A percentile compares a stretch with the other conserved stretches of the same genome.
phyloP scores from a whole-genome alignment of 2,888 invertebrate genomes.

The Andrena flavipes region DNA sequence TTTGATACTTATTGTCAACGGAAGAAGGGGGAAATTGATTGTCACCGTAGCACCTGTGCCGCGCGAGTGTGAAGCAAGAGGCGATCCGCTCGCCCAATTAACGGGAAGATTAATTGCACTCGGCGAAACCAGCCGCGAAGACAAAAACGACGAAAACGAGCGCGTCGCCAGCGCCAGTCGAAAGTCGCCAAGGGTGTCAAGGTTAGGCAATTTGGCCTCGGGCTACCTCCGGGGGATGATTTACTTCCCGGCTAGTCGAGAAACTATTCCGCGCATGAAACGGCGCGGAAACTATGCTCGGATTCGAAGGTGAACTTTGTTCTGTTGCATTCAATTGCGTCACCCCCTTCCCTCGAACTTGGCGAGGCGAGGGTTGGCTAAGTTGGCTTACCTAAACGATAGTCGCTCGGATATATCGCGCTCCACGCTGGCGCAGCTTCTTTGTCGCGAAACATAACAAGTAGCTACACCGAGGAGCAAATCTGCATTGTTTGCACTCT shows the following conservation, averaged over 20 bases:
- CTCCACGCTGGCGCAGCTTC: not conserved
- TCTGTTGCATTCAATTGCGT: conserved; percentile 11
- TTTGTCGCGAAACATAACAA: not conserved
- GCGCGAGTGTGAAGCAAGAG: not conserved
- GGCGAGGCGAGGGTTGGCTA: not conserved
- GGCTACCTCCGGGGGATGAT: conserved; percentile 45
- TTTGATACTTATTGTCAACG: not conserved
- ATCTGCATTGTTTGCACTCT: too few species aligned
- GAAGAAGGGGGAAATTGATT: conserved; percentile 24
- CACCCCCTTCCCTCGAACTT: not conserved
- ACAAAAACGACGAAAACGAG: conserved; percentile 29
- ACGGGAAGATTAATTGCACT: conserved; percentile 43
- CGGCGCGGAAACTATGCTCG: conserved; percentile 30
- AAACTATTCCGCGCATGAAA: conserved; percentile 34
- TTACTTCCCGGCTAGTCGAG: conserved; percentile 35
- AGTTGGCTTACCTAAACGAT: not conserved
- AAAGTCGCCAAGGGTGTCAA: conserved; percentile 53
- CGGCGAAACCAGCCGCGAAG: conserved; percentile 2
- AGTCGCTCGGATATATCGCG: not conserved
- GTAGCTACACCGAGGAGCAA: too few species aligned
- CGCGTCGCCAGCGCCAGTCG: conserved; percentile 31
- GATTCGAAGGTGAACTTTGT: conserved; percentile 14
- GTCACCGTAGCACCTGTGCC: conserved; percentile 26
- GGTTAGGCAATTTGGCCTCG: conserved; percentile 45
- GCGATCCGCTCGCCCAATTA: conserved; percentile 49